Evolutionary conservation across 2,888 invertebrate species (phyloP).

Genomic region (Alloscopus bannaensis): DNA sequence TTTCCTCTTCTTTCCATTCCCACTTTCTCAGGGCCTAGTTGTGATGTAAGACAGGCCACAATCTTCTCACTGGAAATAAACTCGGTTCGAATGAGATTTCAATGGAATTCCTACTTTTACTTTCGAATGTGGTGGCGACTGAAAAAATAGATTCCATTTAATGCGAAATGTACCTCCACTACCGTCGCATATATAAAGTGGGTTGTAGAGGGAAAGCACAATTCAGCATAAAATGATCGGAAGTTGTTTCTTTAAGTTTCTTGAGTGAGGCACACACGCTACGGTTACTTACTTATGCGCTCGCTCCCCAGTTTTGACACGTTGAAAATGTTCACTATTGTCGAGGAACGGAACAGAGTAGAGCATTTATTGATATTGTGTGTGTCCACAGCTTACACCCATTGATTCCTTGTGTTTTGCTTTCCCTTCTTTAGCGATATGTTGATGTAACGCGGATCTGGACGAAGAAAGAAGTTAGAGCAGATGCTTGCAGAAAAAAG

Average conservation of each 20-base stretch:
- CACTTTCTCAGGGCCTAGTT: slow-evolving; percentile 10
- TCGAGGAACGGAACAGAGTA: not conserved
- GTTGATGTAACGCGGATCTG: not conserved
- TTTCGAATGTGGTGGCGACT: slow-evolving; percentile 10
- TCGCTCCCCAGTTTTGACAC: slow-evolving; percentile 13
- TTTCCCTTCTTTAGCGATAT: not conserved
- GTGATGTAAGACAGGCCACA: slow-evolving; percentile 30
- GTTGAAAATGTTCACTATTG: slow-evolving; percentile 34
- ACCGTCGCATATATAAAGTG: not conserved
- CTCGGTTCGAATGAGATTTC: slow-evolving; percentile 34
- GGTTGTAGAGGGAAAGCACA: not conserved
- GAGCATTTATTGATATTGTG: slow-evolving; percentile 9
- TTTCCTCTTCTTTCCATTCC: slow-evolving; percentile 11
- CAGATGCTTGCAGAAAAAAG: slow-evolving; percentile 28
- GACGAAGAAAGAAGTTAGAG: slow-evolving; percentile 8
- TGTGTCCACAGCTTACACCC: not conserved
- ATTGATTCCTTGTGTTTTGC: not conserved
- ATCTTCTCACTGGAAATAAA: slow-evolving; percentile 17
- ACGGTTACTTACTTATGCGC: not conserved
- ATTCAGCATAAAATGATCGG: not conserved
- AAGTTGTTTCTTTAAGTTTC: slow-evolving; percentile 3
- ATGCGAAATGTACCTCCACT: not conserved
- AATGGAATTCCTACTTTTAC: slow-evolving; percentile 40
- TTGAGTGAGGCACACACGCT: slow-evolving; percentile 2
- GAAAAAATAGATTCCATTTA: not conserved